Evolutionary conservation across 2,797 vertebrate species (phyloP), one percentile per base, ranked within the genome.

Genomic region (Acanthurus lineatus): DNA sequence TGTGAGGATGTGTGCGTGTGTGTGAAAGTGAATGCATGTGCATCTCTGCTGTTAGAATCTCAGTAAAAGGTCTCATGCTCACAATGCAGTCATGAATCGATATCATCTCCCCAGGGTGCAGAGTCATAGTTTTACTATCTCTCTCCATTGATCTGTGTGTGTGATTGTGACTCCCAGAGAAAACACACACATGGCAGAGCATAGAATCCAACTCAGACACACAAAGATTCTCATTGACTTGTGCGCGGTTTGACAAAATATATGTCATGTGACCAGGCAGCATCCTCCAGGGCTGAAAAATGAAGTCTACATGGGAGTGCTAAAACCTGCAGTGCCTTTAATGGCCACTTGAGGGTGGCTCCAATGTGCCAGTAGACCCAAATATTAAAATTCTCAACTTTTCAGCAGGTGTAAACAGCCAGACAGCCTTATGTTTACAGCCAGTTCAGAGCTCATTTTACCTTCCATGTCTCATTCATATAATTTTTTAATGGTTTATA

Each of bases 91-190:
- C 61, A 80, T 75, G 82, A 82, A 85, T 91, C 85, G 6, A 90
- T 89, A 51, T 2, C 4, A 1, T 68, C 63, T 83, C 83, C 68
- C 59, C 57, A 40, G 81, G 72, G 70, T 75, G 51, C 42, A 17
- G 47, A 88, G 79, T 87, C 76, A 84, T 77, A 85, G 59, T 86
- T 86, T 83, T 85, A 76, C 62, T 84, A 82, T 88, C 64, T 86
- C 49, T 59, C 69, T 40, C 17, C 67, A 86, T 88, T 86, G 86
- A 90, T 90, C 53, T 75, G 65, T 65, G 65, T 65, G 68, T 35
- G 32, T 54, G 69, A 74, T 25, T 65, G 56, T 65, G 59, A 76
- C 42, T 75, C 12, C 54, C 1, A 57, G 48, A 22, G 44, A 79
- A 38, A 57, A 79, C n/a, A 69, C 60, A 56, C 77, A 68, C 67